Conservation (phyloP, 1,140 invertebrate genomes). For the Thalassaphorura encarpata region DNA sequence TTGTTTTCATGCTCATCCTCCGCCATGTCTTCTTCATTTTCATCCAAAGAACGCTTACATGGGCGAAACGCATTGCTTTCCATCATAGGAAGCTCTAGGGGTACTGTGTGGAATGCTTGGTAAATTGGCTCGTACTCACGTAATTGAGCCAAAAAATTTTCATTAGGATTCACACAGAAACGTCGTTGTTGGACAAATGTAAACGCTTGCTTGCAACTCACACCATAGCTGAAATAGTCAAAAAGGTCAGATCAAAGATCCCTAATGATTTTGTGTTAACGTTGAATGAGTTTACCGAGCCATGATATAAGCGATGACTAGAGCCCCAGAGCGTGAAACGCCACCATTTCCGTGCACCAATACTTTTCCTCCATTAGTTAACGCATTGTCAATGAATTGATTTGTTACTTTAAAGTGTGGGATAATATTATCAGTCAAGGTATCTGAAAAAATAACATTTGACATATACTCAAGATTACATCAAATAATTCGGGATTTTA, state of each 20-base stretch:
- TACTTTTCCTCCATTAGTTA: conserved; percentile 48
- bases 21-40: too few species aligned
- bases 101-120: conserved; percentile 4
- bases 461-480: too few species aligned
- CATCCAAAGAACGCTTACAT: too few species aligned
- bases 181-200: conserved; percentile 51
- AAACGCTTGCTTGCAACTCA: conserved; percentile 42
- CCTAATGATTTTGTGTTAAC: neutral
- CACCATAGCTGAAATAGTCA: conserved; percentile 9
- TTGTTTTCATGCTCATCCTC: too few species aligned
- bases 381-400: conserved; percentile 51
- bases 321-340: conserved; percentile 57
- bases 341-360: conserved; percentile 61
- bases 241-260: too few species aligned
- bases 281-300: conserved; percentile 44
- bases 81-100: neutral
- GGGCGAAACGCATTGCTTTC: too few species aligned
- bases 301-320: conserved; percentile 62
- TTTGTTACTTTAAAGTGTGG: conserved; percentile 50
- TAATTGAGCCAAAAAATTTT: conserved; percentile 56
- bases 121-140: conserved; percentile 55
- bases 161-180: conserved; percentile 60
- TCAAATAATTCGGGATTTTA: too few species aligned
- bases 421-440: conserved; percentile 56
- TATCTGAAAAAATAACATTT: conserved; percentile 47